Evolutionary conservation across 2,888 invertebrate genomes (phyloP).

Genomic region (Scaptodrosophila latifasciaeformis): DNA sequence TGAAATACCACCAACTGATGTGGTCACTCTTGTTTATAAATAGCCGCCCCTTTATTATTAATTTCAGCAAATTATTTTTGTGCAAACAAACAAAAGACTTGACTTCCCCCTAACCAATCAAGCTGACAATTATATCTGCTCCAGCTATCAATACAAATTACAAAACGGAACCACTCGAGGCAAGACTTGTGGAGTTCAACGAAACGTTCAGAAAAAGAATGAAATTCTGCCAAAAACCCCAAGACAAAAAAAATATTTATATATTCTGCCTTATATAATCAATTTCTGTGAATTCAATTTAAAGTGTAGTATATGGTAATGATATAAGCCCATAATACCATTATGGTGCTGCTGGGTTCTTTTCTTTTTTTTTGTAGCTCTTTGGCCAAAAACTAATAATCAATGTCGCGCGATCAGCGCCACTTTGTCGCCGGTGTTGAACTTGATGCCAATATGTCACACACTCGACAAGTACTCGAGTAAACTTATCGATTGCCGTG

Average conservation of each 20-base stretch:
- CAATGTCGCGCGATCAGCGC: slow-evolving; percentile 65
- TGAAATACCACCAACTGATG: no score
- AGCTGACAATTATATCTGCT: neutral
- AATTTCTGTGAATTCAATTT: neutral
- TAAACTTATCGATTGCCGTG: slow-evolving; percentile 35
- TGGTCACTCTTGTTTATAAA: no score
- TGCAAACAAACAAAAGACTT: slow-evolving; percentile 6
- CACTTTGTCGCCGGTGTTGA: slow-evolving; percentile 63
- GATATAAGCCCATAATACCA: slow-evolving; percentile 22
- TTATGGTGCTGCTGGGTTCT: neutral
- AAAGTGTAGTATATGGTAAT: slow-evolving; percentile 11
- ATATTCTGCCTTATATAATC: no score
- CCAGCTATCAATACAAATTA: slow-evolving; percentile 20
- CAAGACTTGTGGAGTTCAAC: neutral
- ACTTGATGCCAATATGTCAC: slow-evolving; percentile 69
- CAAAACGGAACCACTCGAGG: slow-evolving; percentile 50
- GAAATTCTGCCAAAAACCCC: no score
- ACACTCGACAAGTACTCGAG: slow-evolving; percentile 59
- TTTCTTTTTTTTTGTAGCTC: no score
- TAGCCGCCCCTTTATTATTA: no score
- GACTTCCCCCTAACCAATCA: slow-evolving; percentile 32
- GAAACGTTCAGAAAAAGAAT: neutral
- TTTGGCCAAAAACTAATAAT: slow-evolving; percentile 44
- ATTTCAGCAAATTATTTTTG: no score
- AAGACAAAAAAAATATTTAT: no score